Conservation (phyloP, 2,888 invertebrate species). For the Pristionchus exspectatus region DNA sequence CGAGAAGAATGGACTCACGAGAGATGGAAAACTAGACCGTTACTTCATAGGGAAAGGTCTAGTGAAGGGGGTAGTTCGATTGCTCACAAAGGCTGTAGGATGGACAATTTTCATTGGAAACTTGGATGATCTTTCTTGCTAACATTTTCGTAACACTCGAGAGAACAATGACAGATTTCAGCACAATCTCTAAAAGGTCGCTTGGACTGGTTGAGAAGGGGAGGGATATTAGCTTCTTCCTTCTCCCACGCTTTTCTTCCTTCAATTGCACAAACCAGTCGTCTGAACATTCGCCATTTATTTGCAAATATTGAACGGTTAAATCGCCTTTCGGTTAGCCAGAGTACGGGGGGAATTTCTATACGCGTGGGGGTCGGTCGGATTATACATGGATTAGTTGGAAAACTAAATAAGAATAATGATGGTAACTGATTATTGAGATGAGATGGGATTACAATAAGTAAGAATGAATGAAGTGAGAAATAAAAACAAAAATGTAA, state of each 20-base stretch:
- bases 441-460: not conserved
- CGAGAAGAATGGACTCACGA: not conserved
- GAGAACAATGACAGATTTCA: not conserved
- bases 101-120: not conserved
- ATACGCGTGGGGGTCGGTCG: slow-evolving; percentile 19
- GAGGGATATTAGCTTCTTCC: not conserved
- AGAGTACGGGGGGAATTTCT: not conserved
- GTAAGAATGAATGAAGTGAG: not conserved
- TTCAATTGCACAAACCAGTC: slow-evolving; percentile 21
- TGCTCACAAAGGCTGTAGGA: not conserved
- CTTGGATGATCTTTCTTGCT: not conserved
- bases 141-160: not conserved
- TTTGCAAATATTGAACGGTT: not conserved
- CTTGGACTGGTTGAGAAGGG: not conserved
- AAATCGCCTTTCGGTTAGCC: slow-evolving; percentile 11
- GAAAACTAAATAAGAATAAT: slow-evolving; percentile 23
- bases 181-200: not conserved
- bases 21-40: not conserved
- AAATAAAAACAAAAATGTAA: slow-evolving; percentile 23
- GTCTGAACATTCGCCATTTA: slow-evolving; percentile 1
- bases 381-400: slow-evolving; percentile 30
- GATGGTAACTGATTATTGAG: not conserved
- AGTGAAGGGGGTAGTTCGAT: not conserved
- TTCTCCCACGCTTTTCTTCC: not conserved
- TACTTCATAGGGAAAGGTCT: not conserved